These are phyloP conservation scores for Carposina sasakii DNA, from an alignment of 1,140 invertebrate species.

Conservation along the genomic window DNA sequence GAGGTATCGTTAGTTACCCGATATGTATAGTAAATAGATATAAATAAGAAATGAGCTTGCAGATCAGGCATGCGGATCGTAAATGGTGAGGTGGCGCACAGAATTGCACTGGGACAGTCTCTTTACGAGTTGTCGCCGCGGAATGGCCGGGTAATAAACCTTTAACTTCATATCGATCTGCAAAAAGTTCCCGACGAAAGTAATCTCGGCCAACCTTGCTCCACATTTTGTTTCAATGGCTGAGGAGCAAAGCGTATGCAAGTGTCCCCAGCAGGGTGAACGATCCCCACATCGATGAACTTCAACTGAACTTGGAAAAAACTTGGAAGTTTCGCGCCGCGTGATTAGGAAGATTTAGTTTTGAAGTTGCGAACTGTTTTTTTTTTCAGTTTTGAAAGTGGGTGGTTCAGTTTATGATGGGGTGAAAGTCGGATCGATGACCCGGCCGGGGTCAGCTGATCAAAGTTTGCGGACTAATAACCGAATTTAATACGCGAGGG, in stretches of 20 bases:
- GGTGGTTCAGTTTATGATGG: slow-evolving; percentile 70
- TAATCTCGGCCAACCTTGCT: slow-evolving; percentile 66
- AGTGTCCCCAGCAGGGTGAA: slow-evolving; percentile 66
- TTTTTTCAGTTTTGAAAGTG: slow-evolving; percentile 71
- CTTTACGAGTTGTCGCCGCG: slow-evolving; percentile 41
- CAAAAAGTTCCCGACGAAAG: slow-evolving; percentile 63
- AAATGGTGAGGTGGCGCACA: neutral
- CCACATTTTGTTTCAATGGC: slow-evolving; percentile 66
- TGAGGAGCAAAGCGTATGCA: slow-evolving; percentile 56
- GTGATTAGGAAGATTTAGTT: slow-evolving; percentile 73
- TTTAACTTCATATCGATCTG: slow-evolving; percentile 65
- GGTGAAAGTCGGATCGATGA: slow-evolving; percentile 71
- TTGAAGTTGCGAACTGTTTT: slow-evolving; percentile 63
- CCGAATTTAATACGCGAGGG: slow-evolving; percentile 64
- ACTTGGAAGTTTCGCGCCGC: slow-evolving; percentile 60
- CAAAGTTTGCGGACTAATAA: slow-evolving; percentile 68
- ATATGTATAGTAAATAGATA: slow-evolving; percentile 69
- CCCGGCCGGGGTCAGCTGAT: slow-evolving; percentile 62
- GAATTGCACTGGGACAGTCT: slow-evolving; percentile 18
- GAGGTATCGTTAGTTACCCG: slow-evolving; percentile 67
- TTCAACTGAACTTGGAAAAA: slow-evolving; percentile 68
- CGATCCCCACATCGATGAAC: slow-evolving; percentile 65
- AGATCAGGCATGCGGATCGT: neutral
- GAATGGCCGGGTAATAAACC: slow-evolving; percentile 47
- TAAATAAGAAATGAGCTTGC: neutral